Evolutionary conservation across 1,140 invertebrate species (phyloP).

Genomic region (Heliothis subflexa): DNA sequence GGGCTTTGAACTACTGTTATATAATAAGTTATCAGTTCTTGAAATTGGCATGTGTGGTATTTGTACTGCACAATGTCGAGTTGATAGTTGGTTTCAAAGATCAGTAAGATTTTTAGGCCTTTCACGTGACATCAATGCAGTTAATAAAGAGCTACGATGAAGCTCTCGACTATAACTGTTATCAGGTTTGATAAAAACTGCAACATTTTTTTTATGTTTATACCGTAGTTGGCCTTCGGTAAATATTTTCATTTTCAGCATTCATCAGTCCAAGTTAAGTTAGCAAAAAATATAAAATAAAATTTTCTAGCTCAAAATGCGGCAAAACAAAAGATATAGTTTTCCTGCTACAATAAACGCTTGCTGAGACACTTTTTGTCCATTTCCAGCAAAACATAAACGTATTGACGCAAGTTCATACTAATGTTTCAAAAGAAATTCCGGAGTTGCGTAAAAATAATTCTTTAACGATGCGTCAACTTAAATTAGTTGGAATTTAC

Average conservation of each 20-base stretch:
- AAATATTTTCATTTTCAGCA: too few relatives aligned
- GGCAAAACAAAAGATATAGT: not conserved
- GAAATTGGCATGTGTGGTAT: not conserved
- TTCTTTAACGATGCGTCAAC: constrained; percentile 18
- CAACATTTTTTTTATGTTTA: too few relatives aligned
- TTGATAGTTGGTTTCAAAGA: not conserved
- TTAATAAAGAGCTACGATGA: too few relatives aligned
- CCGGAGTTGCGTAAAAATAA: constrained; percentile 26
- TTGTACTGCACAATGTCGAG: not conserved
- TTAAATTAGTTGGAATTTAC: constrained; percentile 19
- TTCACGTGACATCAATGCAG: not conserved
- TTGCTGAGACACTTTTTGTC: not conserved
- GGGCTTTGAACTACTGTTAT: constrained; percentile 33
- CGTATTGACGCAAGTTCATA: constrained; percentile 2
- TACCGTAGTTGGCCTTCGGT: too few relatives aligned
- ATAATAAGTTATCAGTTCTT: constrained; percentile 35
- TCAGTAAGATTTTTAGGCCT: not conserved
- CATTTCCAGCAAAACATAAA: not conserved
- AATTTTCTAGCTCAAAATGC: too few relatives aligned
- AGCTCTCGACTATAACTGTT: too few relatives aligned
- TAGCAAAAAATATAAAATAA: too few relatives aligned
- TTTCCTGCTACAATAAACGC: not conserved
- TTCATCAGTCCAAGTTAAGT: too few relatives aligned
- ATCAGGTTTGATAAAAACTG: too few relatives aligned
- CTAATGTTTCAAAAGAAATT: constrained; percentile 15